Evolutionary conservation across 2,888 invertebrate species (phyloP).

Genomic region (Oligia strigilis): DNA sequence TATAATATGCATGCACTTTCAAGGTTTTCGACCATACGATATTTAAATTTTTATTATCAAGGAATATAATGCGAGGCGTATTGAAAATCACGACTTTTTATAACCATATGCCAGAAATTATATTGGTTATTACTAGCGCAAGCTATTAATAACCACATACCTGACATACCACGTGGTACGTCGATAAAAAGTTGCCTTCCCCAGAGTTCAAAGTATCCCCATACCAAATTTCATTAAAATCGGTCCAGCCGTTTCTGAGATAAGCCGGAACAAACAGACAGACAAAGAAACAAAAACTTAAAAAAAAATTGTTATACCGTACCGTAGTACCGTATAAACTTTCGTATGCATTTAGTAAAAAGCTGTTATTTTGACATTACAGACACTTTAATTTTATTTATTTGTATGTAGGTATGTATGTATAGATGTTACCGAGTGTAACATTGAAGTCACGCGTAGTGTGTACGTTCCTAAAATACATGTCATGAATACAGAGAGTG

Average conservation of each 20-base stretch:
- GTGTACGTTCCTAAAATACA: slow-evolving; percentile 56
- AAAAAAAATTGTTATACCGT: too few relatives aligned
- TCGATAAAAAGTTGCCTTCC: background rate
- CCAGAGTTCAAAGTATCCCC: background rate
- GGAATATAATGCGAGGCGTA: background rate
- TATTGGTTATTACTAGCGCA: background rate
- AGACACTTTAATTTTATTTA: background rate
- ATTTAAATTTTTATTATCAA: slow-evolving; percentile 20
- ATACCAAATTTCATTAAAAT: background rate
- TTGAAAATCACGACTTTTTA: slow-evolving; percentile 15
- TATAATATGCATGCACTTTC: slow-evolving; percentile 27
- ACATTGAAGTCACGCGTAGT: slow-evolving; percentile 25
- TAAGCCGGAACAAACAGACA: background rate
- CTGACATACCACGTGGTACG: background rate
- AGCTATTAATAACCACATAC: too few relatives aligned
- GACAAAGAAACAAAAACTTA: too few relatives aligned
- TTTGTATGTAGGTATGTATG: background rate
- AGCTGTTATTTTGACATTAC: background rate
- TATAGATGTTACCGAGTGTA: background rate
- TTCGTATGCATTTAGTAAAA: background rate
- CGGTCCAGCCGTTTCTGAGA: background rate
- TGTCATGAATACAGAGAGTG: slow-evolving; percentile 43
- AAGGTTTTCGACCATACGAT: slow-evolving; percentile 40
- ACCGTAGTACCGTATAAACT: background rate
- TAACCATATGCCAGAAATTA: background rate